These are phyloP conservation scores for Hyppa rectilinea DNA, from an alignment of 2,888 invertebrate species.

Conservation along the genomic window DNA sequence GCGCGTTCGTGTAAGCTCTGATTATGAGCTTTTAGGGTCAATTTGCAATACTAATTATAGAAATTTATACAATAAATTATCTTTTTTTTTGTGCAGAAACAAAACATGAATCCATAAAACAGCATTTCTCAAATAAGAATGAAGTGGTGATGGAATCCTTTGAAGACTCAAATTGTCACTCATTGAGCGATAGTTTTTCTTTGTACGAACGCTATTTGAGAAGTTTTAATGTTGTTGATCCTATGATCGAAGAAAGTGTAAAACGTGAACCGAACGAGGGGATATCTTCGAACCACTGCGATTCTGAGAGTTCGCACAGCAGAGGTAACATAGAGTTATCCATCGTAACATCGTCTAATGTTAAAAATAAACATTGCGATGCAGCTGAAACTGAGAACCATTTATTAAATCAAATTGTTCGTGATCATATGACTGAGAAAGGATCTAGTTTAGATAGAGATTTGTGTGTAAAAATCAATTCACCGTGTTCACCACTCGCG, in stretches of 20 bases:
- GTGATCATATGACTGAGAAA: constrained; percentile 74
- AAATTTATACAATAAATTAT: not conserved
- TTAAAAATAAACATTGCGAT: constrained; percentile 77
- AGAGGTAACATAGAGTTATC: constrained; percentile 83
- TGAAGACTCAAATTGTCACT: constrained; percentile 87
- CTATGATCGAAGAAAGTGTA: constrained; percentile 73
- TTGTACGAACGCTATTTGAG: constrained; percentile 87
- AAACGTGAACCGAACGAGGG: constrained; percentile 68
- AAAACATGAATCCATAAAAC: constrained; percentile 30
- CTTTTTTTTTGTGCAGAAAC: constrained; percentile 1
- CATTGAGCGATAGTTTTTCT: constrained; percentile 87
- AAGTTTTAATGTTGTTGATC: constrained; percentile 86
- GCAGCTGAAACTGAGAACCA: constrained; percentile 73
- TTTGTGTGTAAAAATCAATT: constrained; percentile 76
- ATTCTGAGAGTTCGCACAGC: constrained; percentile 78
- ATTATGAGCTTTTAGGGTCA: not conserved
- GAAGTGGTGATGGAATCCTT: constrained; percentile 88
- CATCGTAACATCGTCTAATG: constrained; percentile 73
- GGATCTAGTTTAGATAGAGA: constrained; percentile 76
- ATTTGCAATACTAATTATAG: constrained; percentile 18
- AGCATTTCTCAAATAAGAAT: constrained; percentile 66
- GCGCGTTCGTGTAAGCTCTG: constrained; percentile 47
- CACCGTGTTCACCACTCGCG: constrained; percentile 77
- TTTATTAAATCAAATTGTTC: constrained; percentile 70
- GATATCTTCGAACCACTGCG: constrained; percentile 71